phyloP scores from a whole-genome alignment of 2,797 vertebrate genomes.

The Myotis vivesi region DNA sequence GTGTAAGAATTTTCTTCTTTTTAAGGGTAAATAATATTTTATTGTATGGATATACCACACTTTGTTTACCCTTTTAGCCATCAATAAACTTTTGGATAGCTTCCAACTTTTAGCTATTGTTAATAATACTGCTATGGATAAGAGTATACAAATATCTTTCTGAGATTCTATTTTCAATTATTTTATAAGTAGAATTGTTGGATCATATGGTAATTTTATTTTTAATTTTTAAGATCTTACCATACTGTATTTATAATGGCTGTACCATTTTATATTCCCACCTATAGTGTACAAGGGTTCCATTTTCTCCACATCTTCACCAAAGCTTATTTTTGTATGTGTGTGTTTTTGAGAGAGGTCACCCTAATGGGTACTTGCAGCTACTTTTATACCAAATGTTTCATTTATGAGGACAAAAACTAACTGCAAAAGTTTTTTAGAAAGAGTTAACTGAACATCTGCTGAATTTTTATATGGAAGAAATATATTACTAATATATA shows the following conservation, averaged over 20 bases:
- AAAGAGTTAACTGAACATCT: not conserved
- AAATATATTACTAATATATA: conserved; percentile 5
- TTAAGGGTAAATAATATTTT: not conserved
- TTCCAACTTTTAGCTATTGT: not conserved
- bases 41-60: not conserved
- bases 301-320: not conserved
- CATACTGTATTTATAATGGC: not conserved
- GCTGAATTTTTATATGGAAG: not conserved
- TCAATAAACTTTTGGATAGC: not conserved
- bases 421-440: not conserved
- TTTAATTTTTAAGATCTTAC: not conserved
- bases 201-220: not conserved
- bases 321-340: not conserved
- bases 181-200: not conserved
- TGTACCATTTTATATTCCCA: not conserved
- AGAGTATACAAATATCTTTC: not conserved
- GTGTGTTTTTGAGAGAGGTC: not conserved
- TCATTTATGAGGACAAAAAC: conserved; percentile 15
- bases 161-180: not conserved
- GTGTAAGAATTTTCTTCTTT: not conserved
- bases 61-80: not conserved
- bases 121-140: not conserved
- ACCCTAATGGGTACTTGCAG: not conserved
- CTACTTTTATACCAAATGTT: not conserved
- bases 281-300: not conserved